Percentiles rank a stretch among this genome's conserved stretches.
These are phyloP conservation scores for Buathra laborator DNA, from an alignment of 2,888 invertebrate species.

Conservation along the genomic window DNA sequence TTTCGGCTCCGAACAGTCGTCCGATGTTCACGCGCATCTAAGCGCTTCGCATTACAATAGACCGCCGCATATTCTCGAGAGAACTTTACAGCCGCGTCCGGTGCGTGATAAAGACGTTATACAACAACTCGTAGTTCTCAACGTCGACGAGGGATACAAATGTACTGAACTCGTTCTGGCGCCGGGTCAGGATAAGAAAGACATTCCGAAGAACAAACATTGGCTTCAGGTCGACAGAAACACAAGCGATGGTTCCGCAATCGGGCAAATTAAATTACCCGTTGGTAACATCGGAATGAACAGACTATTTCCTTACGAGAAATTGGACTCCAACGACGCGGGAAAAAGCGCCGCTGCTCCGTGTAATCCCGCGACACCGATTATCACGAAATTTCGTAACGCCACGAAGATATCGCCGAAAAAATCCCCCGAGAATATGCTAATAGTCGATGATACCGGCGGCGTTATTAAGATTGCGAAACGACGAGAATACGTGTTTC, in stretches of 20 bases:
- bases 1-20: slow-evolving; percentile 81
- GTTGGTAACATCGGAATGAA: slow-evolving; percentile 57
- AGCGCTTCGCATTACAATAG: slow-evolving; percentile 84
- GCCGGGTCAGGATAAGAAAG: slow-evolving; percentile 31
- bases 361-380: slow-evolving; percentile 18
- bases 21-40: slow-evolving; percentile 86
- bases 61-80: slow-evolving; percentile 81
- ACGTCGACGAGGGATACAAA: slow-evolving; percentile 75
- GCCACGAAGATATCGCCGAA: slow-evolving; percentile 24
- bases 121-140: slow-evolving; percentile 78
- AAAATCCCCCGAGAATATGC: slow-evolving; percentile 49
- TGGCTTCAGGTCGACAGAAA: slow-evolving; percentile 60
- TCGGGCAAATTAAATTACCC: slow-evolving; percentile 59
- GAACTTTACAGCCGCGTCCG: slow-evolving; percentile 78
- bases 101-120: slow-evolving; percentile 77
- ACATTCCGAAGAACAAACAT: slow-evolving; percentile 51
- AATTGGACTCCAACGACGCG: slow-evolving; percentile 40
- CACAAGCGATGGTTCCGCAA: slow-evolving; percentile 32
- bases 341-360: background rate
- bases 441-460: slow-evolving; percentile 50
- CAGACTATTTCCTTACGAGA: slow-evolving; percentile 51
- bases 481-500: background rate
- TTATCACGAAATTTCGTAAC: slow-evolving; percentile 58
- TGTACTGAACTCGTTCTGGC: slow-evolving; percentile 61
- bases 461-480: slow-evolving; percentile 32